phyloP scores from a whole-genome alignment of 1,140 invertebrate species.

The Drosophila baimaii region DNA sequence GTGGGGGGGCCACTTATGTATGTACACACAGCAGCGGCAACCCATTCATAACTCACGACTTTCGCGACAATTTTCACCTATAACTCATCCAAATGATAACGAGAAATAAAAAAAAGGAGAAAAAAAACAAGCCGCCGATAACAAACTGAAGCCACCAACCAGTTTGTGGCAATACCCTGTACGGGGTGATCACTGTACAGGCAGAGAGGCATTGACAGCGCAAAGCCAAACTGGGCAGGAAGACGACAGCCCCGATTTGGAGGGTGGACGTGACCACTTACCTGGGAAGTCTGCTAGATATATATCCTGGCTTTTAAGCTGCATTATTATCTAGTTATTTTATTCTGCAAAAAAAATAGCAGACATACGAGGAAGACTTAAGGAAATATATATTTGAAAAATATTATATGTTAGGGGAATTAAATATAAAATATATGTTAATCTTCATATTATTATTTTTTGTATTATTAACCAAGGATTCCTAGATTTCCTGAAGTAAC shows the following conservation, averaged over 20 bases:
- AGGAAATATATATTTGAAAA: too few relatives aligned
- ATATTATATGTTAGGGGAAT: too few relatives aligned
- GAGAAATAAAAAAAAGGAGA: too few relatives aligned
- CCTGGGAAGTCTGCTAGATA: neutral
- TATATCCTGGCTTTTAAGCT: neutral
- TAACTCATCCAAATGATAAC: slow-evolving; percentile 80
- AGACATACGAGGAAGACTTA: too few relatives aligned
- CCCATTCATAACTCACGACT: slow-evolving; percentile 79
- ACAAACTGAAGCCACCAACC: too few relatives aligned
- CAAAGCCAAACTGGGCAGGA: slow-evolving; percentile 5
- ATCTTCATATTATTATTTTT: too few relatives aligned
- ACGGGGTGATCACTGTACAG: slow-evolving; percentile 15
- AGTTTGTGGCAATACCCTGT: slow-evolving; percentile 39
- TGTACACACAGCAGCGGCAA: slow-evolving; percentile 14
- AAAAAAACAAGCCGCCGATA: slow-evolving; percentile 60
- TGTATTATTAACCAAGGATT: too few relatives aligned
- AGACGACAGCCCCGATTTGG: neutral
- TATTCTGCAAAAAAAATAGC: too few relatives aligned
- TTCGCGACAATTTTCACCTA: slow-evolving; percentile 82
- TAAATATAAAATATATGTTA: too few relatives aligned
- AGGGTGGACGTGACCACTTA: neutral
- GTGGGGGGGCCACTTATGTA: too few relatives aligned
- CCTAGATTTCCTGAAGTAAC: too few relatives aligned
- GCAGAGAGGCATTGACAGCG: slow-evolving; percentile 15
- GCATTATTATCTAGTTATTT: too few relatives aligned